Evolutionary conservation across 2,797 vertebrate genomes (phyloP).

Genomic region (Rhinoraja longicauda): DNA sequence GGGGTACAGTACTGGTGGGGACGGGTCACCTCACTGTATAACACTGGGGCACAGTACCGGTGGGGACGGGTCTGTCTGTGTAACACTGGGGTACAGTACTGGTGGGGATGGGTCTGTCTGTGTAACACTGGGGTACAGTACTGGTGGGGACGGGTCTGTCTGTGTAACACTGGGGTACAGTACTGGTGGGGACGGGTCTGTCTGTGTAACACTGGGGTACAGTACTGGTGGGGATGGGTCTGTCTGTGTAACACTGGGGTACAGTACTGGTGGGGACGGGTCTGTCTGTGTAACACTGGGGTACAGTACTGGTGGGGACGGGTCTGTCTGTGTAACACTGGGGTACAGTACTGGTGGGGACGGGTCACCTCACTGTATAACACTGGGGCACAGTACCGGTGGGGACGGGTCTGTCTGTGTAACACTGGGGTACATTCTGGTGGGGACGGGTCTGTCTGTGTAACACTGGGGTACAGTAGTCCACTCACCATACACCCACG

Average conservation of each 20-base stretch:
- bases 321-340: background rate
- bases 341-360: too few relatives aligned
- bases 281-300: background rate
- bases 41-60: background rate
- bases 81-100: too few relatives aligned
- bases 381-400: too few relatives aligned
- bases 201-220: background rate
- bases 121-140: too few relatives aligned
- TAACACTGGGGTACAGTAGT: background rate
- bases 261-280: background rate
- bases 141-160: too few relatives aligned
- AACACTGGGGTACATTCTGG: too few relatives aligned
- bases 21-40: background rate
- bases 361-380: too few relatives aligned
- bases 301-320: too few relatives aligned
- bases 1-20: background rate
- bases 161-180: background rate
- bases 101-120: too few relatives aligned
- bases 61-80: background rate
- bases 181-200: too few relatives aligned
- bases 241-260: background rate
- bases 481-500: constrained; percentile 97
- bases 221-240: background rate
- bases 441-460: background rate
- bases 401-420: too few relatives aligned